A percentile compares a stretch with the other conserved stretches of the same genome.
Evolutionary conservation across 2,113 vertebrate genomes (phyloP).

Genomic region (Plectropomus leopardus): DNA sequence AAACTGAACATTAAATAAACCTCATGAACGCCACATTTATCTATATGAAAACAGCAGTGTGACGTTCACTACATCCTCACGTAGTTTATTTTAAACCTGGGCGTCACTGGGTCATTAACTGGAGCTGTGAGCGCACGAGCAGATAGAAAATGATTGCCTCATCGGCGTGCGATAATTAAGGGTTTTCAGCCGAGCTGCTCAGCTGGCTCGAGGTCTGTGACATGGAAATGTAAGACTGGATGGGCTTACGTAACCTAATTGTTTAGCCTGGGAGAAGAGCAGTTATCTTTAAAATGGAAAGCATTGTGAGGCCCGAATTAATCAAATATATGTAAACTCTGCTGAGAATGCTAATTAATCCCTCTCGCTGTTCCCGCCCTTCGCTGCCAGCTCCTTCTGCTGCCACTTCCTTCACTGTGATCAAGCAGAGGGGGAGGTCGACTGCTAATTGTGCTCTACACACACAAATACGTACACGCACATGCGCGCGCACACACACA

Average conservation of each 20-base stretch:
- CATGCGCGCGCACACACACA: no score
- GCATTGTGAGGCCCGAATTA: constrained; percentile 48
- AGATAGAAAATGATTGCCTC: constrained; percentile 55
- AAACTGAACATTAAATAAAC: not conserved
- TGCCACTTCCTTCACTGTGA: constrained; percentile 1
- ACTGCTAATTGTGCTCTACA: constrained; percentile 17
- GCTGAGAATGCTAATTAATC: constrained; percentile 58
- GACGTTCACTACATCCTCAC: not conserved
- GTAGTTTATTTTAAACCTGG: constrained; percentile 49
- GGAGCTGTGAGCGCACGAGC: constrained; percentile 36
- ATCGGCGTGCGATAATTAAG: constrained; percentile 64
- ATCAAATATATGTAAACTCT: constrained; percentile 66
- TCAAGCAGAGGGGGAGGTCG: not conserved
- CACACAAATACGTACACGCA: not conserved
- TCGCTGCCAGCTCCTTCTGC: constrained; percentile 23
- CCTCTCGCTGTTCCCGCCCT: constrained; percentile 5
- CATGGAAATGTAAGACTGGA: constrained; percentile 67
- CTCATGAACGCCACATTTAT: constrained; percentile 1
- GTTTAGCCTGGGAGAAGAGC: constrained; percentile 71
- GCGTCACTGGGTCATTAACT: constrained; percentile 38
- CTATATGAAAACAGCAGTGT: not conserved
- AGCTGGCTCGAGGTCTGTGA: constrained; percentile 71
- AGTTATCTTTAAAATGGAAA: constrained; percentile 64
- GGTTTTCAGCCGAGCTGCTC: constrained; percentile 70
- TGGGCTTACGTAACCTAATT: constrained; percentile 76